Percentiles rank a stretch among this genome's conserved stretches.
phyloP scores from a whole-genome alignment of 2,113 vertebrate genomes.

The Saguinus midas region DNA sequence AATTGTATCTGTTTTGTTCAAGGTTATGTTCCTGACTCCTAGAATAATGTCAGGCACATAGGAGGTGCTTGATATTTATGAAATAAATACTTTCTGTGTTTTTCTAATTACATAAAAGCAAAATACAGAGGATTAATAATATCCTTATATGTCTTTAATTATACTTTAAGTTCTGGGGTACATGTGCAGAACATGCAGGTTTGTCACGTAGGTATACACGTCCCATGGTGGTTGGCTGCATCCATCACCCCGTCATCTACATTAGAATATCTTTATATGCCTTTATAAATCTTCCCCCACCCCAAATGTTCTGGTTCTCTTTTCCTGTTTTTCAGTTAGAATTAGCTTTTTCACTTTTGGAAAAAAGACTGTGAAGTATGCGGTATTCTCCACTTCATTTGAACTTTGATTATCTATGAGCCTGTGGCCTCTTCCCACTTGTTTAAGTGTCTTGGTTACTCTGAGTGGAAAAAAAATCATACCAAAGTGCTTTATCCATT shows the following conservation, averaged over 20 bases:
- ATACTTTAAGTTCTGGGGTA: too few relatives aligned
- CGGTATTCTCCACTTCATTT: background rate
- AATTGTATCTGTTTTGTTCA: background rate
- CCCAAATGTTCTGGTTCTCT: background rate
- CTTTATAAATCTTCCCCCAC: background rate
- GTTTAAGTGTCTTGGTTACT: constrained; percentile 47
- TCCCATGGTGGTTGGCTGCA: too few relatives aligned
- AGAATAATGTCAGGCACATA: background rate
- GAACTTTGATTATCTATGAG: background rate
- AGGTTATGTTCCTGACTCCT: background rate
- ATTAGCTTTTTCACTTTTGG: background rate
- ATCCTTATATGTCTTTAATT: background rate
- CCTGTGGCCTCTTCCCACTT: background rate
- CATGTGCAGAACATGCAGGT: too few relatives aligned
- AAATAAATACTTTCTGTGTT: constrained; percentile 15
- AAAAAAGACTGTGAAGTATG: background rate
- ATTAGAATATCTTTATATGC: background rate
- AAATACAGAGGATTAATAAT: background rate
- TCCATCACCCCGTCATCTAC: too few relatives aligned
- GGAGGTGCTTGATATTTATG: background rate
- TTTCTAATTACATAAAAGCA: background rate
- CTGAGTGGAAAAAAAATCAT: background rate
- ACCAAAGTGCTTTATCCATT: background rate
- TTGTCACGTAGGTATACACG: too few relatives aligned
- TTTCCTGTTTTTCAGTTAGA: constrained; percentile 9